Evolutionary conservation across 2,888 invertebrate genomes (phyloP).

Genomic region (Nemotelus pantherinus): DNA sequence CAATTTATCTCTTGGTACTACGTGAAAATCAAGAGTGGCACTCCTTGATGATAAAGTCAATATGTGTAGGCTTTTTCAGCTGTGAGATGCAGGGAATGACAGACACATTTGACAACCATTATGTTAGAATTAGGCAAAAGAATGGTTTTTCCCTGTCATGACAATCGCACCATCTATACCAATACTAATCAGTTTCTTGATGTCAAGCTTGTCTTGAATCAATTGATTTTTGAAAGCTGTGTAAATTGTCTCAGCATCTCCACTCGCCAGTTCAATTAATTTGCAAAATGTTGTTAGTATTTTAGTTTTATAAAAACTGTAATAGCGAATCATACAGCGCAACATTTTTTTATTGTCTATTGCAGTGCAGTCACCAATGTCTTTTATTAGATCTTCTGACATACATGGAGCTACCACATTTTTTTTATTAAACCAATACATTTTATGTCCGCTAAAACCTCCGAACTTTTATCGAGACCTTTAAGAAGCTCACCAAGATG

Average conservation of each 20-base stretch:
- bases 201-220: too few species aligned
- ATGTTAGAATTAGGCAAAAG: too few species aligned
- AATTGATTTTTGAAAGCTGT: too few species aligned
- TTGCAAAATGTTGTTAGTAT: too few species aligned
- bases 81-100: background rate
- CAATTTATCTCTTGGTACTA: background rate
- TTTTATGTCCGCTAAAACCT: background rate
- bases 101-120: background rate
- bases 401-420: background rate
- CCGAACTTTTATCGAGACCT: background rate
- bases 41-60: background rate
- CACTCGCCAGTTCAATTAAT: too few species aligned
- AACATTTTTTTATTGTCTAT: background rate
- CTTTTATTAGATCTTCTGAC: background rate
- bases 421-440: background rate
- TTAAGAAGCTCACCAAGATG: too few species aligned
- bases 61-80: background rate
- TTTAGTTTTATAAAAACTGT: background rate
- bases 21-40: too few species aligned
- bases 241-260: too few species aligned
- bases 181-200: too few species aligned
- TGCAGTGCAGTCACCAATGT: conserved; percentile 1
- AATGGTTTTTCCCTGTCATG: background rate
- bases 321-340: background rate
- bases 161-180: background rate